Conservation (phyloP, 2,888 invertebrate species). For the Cryptus viduatorius region DNA sequence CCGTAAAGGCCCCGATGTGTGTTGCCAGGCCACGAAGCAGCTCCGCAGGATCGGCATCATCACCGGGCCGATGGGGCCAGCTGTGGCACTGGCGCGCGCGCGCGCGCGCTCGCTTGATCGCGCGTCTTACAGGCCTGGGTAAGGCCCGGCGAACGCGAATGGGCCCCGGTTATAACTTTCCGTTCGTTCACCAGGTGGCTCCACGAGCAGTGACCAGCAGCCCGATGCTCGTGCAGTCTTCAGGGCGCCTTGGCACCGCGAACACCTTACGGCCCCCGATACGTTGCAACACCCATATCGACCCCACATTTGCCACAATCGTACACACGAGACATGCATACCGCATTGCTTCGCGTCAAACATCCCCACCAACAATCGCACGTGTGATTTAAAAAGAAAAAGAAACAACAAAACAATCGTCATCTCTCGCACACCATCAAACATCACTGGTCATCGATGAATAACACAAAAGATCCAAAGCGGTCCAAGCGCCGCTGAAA, state of each 20-base stretch:
- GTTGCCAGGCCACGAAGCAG: constrained; percentile 75
- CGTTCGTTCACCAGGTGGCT: constrained; percentile 87
- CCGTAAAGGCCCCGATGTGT: constrained; percentile 81
- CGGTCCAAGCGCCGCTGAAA: constrained; percentile 6
- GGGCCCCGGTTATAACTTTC: constrained; percentile 81
- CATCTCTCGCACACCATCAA: not conserved
- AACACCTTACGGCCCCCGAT: constrained; percentile 85
- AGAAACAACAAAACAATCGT: not conserved
- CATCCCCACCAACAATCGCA: constrained; percentile 39
- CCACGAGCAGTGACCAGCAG: constrained; percentile 87
- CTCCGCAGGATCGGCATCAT: constrained; percentile 43
- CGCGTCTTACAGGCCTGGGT: constrained; percentile 35
- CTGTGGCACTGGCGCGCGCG: constrained; percentile 47
- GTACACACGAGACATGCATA: constrained; percentile 28
- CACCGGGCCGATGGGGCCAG: constrained; percentile 68
- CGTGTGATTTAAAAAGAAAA: constrained; percentile 37
- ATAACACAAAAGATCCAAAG: constrained; percentile 4
- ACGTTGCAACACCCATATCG: constrained; percentile 47
- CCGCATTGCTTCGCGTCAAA: constrained; percentile 18
- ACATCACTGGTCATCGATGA: not conserved
- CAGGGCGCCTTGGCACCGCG: constrained; percentile 88
- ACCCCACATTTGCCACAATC: constrained; percentile 8
- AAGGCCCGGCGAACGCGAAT: constrained; percentile 79
- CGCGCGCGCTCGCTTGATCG: constrained; percentile 64
- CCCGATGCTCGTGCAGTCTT: constrained; percentile 88